phyloP scores from a whole-genome alignment of 2,113 vertebrate genomes.

The Lonchura striata region DNA sequence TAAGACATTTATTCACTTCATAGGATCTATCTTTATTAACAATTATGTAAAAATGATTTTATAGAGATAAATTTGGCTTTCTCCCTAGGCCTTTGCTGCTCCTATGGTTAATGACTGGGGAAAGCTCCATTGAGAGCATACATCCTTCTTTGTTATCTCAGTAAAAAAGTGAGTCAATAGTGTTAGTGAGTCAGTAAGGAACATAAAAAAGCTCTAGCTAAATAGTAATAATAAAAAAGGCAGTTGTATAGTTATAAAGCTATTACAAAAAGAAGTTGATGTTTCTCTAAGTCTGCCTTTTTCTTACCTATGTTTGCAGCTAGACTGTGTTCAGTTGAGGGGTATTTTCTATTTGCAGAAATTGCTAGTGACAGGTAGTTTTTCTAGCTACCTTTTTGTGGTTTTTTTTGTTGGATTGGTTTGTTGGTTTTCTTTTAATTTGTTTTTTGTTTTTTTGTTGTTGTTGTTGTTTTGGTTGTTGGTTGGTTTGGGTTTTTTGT shows the following conservation, averaged over 20 bases:
- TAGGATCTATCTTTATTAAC: not conserved
- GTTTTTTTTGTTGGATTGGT: not conserved
- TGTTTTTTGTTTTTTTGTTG: not conserved
- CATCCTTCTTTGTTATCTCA: not conserved
- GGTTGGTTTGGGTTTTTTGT: not conserved
- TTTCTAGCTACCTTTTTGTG: not conserved
- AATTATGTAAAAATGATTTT: not conserved
- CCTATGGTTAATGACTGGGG: not conserved
- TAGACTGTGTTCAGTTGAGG: not conserved
- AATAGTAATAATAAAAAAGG: not conserved
- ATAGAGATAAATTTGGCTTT: not conserved
- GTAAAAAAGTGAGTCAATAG: not conserved
- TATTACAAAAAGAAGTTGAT: not conserved
- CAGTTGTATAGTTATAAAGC: not conserved
- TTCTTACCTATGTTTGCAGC: not conserved
- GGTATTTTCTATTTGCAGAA: not conserved
- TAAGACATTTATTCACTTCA: not conserved
- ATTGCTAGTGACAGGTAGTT: not conserved
- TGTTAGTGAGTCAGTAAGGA: not conserved
- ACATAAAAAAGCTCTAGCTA: not conserved
- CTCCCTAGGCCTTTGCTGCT: not conserved
- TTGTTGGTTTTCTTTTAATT: not conserved
- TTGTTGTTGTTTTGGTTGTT: not conserved
- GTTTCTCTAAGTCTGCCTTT: not conserved
- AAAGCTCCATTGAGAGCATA: not conserved